Conservation (phyloP, 2,888 invertebrate genomes). For the Uropetala carovei region DNA sequence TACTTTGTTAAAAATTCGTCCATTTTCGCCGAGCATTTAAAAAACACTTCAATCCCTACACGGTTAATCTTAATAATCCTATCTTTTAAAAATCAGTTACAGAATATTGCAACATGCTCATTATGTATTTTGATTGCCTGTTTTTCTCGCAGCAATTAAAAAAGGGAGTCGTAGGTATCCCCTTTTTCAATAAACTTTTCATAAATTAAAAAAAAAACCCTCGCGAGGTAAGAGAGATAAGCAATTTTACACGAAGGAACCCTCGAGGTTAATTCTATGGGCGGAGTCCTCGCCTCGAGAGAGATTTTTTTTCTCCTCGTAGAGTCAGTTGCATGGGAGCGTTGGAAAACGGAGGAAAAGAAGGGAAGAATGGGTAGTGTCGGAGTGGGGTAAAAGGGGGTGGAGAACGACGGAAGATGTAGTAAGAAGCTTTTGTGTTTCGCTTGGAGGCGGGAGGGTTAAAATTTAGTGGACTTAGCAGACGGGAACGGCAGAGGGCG, state of each 20-base stretch:
- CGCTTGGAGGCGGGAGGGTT: constrained; percentile 26
- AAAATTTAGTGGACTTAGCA: constrained; percentile 51
- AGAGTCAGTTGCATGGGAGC: not conserved
- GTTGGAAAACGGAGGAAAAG: not conserved
- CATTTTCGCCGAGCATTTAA: too few relatives aligned
- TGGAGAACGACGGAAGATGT: constrained; percentile 22
- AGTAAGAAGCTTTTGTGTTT: constrained; percentile 60
- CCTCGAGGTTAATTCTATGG: constrained; percentile 27
- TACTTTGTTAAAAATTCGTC: too few relatives aligned
- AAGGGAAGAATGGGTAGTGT: not conserved
- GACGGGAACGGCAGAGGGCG: constrained; percentile 10
- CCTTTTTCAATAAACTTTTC: not conserved
- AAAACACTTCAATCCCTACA: too few relatives aligned
- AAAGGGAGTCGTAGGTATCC: not conserved
- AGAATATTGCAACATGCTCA: too few relatives aligned
- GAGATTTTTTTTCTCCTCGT: not conserved
- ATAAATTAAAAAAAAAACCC: not conserved
- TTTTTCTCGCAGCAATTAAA: not conserved
- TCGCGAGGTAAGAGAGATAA: not conserved
- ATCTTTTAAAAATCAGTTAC: too few relatives aligned
- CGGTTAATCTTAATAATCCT: too few relatives aligned
- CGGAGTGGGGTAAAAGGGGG: not conserved
- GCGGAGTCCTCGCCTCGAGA: constrained; percentile 8
- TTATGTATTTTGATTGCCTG: not conserved
- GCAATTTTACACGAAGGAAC: not conserved